Conservation (phyloP, 2,113 vertebrate species). For the Dromaius novaehollandiae region DNA sequence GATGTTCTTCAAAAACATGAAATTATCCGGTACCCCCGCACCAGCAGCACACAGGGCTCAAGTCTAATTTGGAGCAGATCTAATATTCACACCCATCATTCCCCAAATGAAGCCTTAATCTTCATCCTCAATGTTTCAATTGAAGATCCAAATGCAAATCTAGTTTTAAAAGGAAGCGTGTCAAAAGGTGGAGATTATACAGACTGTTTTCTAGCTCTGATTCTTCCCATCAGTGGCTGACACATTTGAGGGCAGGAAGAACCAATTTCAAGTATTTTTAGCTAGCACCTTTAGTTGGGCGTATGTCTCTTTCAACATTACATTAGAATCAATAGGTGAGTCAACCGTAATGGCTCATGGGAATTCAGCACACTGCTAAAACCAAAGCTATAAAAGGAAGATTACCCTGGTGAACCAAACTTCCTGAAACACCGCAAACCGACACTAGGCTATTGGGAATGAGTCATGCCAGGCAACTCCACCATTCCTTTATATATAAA, state of each 20-base stretch:
- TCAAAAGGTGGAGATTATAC: neutral
- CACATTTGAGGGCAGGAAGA: neutral
- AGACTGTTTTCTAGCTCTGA: neutral
- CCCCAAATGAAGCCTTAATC: neutral
- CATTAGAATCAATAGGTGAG: neutral
- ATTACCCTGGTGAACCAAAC: neutral
- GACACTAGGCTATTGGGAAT: neutral
- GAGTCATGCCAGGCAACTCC: neutral
- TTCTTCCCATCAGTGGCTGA: neutral
- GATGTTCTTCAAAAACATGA: neutral
- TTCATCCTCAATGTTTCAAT: neutral
- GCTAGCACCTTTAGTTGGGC: neutral
- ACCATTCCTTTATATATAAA: neutral
- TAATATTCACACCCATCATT: neutral
- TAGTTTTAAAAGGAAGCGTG: neutral
- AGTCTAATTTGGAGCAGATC: neutral
- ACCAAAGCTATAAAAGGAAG: neutral
- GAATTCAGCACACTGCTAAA: neutral
- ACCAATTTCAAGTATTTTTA: neutral
- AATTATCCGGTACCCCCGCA: neutral
- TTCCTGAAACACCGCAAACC: neutral
- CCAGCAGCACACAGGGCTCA: neutral
- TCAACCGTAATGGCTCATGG: accelerated
- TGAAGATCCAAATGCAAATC: neutral
- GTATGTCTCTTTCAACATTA: neutral